Conservation (phyloP, 2,797 vertebrate genomes). For the Pseudochirops cupreus region DNA sequence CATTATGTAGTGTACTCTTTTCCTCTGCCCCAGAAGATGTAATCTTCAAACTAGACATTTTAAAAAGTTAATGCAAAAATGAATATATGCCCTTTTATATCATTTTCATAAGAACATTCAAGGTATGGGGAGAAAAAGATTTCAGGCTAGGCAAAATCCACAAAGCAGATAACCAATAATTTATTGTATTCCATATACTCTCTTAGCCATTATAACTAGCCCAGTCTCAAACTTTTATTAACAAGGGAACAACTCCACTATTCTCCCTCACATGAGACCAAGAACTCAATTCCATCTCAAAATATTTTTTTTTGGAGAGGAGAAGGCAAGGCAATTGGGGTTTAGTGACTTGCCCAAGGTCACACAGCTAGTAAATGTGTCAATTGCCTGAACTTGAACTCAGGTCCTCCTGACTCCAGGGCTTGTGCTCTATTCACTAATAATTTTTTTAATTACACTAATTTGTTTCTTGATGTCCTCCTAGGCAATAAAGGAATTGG, state of each 20-base stretch:
- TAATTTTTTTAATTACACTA: background rate
- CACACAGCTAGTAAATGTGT: too few species aligned
- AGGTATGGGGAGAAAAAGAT: background rate
- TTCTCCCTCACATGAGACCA: background rate
- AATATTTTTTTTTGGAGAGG: background rate
- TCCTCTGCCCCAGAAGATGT: constrained; percentile 24
- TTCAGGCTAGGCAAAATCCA: background rate
- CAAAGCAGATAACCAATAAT: constrained; percentile 19
- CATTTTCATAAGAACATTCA: constrained; percentile 52
- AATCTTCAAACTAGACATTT: constrained; percentile 53
- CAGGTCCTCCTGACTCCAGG: too few species aligned
- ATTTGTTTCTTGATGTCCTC: background rate
- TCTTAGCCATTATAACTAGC: background rate
- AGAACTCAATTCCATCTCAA: background rate
- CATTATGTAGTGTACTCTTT: background rate
- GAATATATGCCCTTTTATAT: constrained; percentile 45
- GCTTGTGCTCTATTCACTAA: too few species aligned
- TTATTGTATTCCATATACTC: background rate
- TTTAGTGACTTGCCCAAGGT: too few species aligned
- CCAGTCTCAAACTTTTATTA: background rate
- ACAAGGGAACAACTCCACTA: background rate
- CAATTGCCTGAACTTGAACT: too few species aligned
- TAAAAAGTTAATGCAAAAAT: constrained; percentile 49
- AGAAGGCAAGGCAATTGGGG: too few species aligned
- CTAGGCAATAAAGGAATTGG: background rate